phyloP scores from a whole-genome alignment of 2,113 vertebrate genomes.

The Rhabdornis inornatus region DNA sequence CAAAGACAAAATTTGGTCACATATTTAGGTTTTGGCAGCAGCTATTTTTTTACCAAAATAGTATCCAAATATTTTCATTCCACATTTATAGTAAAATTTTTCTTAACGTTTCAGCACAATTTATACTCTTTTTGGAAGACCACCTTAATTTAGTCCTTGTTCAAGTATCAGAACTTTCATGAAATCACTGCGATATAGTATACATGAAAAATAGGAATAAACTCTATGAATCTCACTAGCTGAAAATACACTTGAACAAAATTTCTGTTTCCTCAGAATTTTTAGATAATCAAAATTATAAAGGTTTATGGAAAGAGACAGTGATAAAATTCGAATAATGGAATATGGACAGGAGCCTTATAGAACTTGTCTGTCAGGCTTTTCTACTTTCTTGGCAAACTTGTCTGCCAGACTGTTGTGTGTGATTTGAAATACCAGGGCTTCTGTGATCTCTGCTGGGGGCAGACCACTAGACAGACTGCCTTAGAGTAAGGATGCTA shows the following conservation, averaged over 20 bases:
- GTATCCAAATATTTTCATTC: not conserved
- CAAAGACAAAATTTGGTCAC: not conserved
- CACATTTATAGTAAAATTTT: not conserved
- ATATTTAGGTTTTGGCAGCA: not conserved
- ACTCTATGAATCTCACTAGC: not conserved
- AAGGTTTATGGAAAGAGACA: not conserved
- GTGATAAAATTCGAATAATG: not conserved
- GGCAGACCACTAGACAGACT: not conserved
- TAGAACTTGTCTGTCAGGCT: not conserved
- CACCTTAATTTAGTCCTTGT: not conserved
- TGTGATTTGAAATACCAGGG: not conserved
- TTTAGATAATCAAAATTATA: not conserved
- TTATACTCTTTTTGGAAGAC: not conserved
- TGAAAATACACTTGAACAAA: not conserved
- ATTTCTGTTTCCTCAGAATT: not conserved
- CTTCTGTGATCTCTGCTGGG: constrained; percentile 32
- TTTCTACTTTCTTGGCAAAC: not conserved
- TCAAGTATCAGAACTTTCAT: not conserved
- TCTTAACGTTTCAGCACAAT: not conserved
- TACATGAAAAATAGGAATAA: not conserved
- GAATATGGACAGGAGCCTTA: not conserved
- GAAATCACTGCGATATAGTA: not conserved
- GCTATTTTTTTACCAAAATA: not conserved
- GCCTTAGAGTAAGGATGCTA: not conserved
- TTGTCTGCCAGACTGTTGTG: not conserved